These are phyloP conservation scores for Ephialtes manifestator DNA, from an alignment of 2,888 invertebrate genomes.

Conservation along the genomic window DNA sequence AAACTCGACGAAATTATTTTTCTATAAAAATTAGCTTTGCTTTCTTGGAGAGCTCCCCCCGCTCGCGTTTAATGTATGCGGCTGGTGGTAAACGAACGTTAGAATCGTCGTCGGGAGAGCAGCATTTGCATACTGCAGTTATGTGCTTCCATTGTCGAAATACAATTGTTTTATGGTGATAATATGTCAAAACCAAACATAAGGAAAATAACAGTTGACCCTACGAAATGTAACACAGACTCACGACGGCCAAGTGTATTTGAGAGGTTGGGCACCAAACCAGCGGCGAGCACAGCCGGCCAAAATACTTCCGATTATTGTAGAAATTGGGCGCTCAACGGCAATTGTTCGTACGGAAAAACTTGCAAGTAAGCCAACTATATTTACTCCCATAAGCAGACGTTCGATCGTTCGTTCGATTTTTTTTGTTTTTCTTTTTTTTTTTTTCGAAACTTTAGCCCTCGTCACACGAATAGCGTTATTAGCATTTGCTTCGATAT, in stretches of 20 bases:
- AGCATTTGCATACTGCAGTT: conserved; percentile 81
- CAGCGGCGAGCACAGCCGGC: conserved; percentile 86
- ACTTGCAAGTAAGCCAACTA: conserved; percentile 88
- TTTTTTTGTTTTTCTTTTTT: conserved; percentile 13
- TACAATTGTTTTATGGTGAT: conserved; percentile 85
- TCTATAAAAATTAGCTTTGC: conserved; percentile 1
- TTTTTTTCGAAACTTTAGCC: conserved; percentile 26
- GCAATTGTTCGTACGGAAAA: conserved; percentile 92
- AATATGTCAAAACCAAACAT: conserved; percentile 91
- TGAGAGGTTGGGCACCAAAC: conserved; percentile 93
- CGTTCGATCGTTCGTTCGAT: conserved; percentile 37
- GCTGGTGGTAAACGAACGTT: conserved; percentile 21
- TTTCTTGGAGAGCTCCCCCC: background rate
- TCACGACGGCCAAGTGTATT: conserved; percentile 92
- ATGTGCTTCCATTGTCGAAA: conserved; percentile 84
- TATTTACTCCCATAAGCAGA: background rate
- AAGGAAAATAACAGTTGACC: conserved; percentile 92
- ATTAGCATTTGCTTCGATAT: background rate
- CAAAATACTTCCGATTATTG: conserved; percentile 89
- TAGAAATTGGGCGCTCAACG: conserved; percentile 92
- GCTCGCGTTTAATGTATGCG: conserved; percentile 24
- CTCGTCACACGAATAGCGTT: background rate
- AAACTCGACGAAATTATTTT: conserved; percentile 15
- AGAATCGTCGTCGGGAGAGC: conserved; percentile 45
- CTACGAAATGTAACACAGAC: conserved; percentile 90